A percentile compares a stretch with the other conserved stretches of the same genome.
Evolutionary conservation across 2,797 vertebrate species (phyloP).

Genomic region (Sebastes trivittatus): DNA sequence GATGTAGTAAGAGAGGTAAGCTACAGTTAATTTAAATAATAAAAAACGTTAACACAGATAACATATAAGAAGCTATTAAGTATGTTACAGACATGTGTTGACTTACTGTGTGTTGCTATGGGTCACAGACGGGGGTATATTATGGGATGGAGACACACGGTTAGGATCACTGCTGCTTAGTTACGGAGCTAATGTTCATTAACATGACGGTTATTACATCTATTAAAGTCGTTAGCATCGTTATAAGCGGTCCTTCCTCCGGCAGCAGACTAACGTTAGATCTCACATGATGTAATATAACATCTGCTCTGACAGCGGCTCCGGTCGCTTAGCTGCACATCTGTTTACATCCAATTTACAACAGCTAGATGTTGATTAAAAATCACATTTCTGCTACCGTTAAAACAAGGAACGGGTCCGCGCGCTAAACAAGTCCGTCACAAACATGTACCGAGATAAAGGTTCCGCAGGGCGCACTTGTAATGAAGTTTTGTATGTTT

Average conservation of each 20-base stretch:
- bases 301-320: not conserved
- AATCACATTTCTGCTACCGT: not conserved
- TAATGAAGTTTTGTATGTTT: accelerated
- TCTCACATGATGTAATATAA: too few species aligned
- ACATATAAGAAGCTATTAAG: accelerated
- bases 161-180: not conserved
- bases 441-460: not conserved
- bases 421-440: not conserved
- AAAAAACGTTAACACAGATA: not conserved
- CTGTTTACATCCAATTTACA: not conserved
- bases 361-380: accelerated
- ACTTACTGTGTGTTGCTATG: conserved; percentile 55
- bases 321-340: not conserved
- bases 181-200: not conserved
- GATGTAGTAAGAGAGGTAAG: not conserved
- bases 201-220: not conserved
- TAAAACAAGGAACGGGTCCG: conserved; percentile 7
- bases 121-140: not conserved
- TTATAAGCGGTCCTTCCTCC: not conserved
- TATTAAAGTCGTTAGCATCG: conserved; percentile 36
- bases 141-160: not conserved
- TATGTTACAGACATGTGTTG: not conserved
- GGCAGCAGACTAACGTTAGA: not conserved
- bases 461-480: conserved; percentile 36
- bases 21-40: too few species aligned